A percentile compares a stretch with the other conserved stretches of the same genome.
phyloP scores from a whole-genome alignment of 2,797 vertebrate genomes.

The Protonibea diacanthus region DNA sequence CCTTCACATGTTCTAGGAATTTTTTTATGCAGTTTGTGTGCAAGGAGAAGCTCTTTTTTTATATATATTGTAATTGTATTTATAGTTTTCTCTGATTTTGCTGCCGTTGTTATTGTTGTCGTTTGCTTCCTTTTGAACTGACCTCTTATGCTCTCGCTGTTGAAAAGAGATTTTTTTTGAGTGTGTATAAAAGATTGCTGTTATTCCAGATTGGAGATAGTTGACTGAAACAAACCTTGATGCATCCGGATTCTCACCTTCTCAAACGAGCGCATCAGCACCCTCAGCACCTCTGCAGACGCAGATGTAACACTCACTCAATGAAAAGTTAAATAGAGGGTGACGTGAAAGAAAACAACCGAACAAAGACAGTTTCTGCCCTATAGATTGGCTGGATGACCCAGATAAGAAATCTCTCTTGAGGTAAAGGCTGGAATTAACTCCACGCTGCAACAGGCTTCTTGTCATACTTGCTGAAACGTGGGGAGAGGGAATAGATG shows the following conservation, averaged over 20 bases:
- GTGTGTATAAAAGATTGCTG: conserved; percentile 7
- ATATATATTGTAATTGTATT: neutral
- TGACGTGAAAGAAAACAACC: conserved; percentile 56
- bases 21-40: neutral
- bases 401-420: conserved; percentile 59
- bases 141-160: conserved; percentile 26
- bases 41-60: neutral
- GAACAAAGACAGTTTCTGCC: conserved; percentile 39
- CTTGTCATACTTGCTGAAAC: conserved; percentile 11
- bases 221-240: conserved; percentile 61
- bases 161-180: conserved; percentile 17
- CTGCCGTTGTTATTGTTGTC: neutral
- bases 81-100: neutral
- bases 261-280: conserved; percentile 36
- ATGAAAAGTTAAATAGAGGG: conserved; percentile 43
- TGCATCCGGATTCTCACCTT: conserved; percentile 45
- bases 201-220: conserved; percentile 27
- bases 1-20: neutral
- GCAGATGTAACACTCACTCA: conserved; percentile 49
- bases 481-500: conserved; percentile 11
- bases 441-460: conserved; percentile 18
- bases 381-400: conserved; percentile 52
- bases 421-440: conserved; percentile 54
- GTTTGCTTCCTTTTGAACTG: neutral
- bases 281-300: conserved; percentile 22